phyloP scores from a whole-genome alignment of 2,888 invertebrate species.

The Caenorhabditis sp. region DNA sequence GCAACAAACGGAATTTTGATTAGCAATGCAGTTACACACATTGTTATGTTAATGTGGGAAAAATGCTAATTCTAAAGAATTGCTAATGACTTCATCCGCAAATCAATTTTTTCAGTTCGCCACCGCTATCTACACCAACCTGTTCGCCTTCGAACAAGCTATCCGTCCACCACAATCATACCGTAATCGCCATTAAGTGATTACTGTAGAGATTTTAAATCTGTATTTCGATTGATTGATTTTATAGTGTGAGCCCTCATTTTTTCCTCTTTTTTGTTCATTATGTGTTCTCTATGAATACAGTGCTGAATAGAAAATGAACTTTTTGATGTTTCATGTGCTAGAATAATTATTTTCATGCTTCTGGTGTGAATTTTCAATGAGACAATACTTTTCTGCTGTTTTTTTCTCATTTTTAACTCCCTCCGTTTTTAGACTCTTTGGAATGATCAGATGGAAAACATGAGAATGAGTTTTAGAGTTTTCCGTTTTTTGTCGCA shows the following conservation, averaged over 20 bases:
- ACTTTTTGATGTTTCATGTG: slow-evolving; percentile 7
- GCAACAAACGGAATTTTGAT: neutral
- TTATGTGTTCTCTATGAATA: slow-evolving; percentile 5
- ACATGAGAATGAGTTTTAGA: neutral
- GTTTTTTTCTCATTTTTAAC: neutral
- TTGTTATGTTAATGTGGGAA: no score
- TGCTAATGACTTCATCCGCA: neutral
- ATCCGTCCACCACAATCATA: slow-evolving; percentile 55
- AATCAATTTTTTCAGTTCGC: slow-evolving; percentile 35
- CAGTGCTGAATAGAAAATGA: slow-evolving; percentile 15
- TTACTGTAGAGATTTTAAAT: neutral
- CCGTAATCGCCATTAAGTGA: slow-evolving; percentile 53
- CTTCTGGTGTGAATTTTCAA: slow-evolving; percentile 1
- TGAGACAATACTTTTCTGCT: neutral
- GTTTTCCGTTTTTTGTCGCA: neutral
- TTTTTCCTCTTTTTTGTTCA: neutral
- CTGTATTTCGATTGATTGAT: slow-evolving; percentile 2
- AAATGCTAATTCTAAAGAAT: neutral
- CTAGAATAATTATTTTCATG: slow-evolving; percentile 4
- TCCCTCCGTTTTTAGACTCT: neutral
- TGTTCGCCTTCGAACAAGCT: slow-evolving; percentile 54
- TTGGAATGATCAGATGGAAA: slow-evolving; percentile 19
- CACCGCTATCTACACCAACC: slow-evolving; percentile 47
- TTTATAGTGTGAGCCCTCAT: neutral
- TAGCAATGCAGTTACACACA: no score